A percentile compares a stretch with the other conserved stretches of the same genome.
phyloP scores from a whole-genome alignment of 2,113 vertebrate genomes.

The Vidua macroura region DNA sequence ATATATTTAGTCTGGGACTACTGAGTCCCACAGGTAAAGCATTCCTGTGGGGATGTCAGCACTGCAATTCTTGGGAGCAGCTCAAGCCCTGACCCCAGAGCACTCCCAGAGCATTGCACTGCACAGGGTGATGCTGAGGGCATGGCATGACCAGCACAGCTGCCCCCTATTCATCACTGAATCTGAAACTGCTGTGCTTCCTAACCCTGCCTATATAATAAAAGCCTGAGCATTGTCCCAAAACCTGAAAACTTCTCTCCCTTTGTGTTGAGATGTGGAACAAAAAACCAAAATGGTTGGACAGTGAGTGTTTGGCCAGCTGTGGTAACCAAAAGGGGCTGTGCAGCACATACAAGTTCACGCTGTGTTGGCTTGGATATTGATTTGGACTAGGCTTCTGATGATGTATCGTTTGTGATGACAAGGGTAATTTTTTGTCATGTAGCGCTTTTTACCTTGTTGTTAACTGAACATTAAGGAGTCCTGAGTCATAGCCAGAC shows the following conservation, averaged over 20 bases:
- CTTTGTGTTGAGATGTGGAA: background rate
- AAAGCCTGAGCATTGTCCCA: background rate
- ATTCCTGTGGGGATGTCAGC: background rate
- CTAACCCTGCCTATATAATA: background rate
- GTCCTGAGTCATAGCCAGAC: background rate
- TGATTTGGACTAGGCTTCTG: background rate
- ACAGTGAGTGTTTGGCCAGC: background rate
- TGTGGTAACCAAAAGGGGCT: background rate
- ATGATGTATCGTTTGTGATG: background rate
- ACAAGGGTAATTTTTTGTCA: background rate
- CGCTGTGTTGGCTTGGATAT: background rate
- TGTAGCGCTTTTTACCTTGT: background rate
- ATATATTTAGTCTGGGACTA: background rate
- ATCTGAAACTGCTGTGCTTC: background rate
- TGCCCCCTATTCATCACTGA: background rate
- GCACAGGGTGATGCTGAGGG: background rate
- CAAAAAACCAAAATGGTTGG: background rate
- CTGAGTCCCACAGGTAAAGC: background rate
- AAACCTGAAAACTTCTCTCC: background rate
- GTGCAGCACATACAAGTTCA: background rate
- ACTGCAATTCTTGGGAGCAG: background rate
- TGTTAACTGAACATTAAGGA: background rate
- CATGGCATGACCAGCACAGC: background rate
- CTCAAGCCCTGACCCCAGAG: background rate
- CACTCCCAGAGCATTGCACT: fast-evolving